Evolutionary conservation across 2,797 vertebrate species (phyloP).

Genomic region (Propithecus deckenii): DNA sequence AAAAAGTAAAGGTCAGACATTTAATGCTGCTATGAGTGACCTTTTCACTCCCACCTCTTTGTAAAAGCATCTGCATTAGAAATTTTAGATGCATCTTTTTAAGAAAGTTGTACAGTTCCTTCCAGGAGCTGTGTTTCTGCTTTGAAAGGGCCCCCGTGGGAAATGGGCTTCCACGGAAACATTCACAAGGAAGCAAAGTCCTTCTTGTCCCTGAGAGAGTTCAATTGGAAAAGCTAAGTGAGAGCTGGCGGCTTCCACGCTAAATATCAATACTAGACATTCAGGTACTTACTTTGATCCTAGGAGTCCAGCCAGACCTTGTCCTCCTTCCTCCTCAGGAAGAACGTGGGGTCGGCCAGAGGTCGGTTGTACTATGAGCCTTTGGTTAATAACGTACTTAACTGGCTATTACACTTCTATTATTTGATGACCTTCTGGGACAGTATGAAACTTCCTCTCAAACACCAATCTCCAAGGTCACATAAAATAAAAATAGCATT

Average conservation of each 20-base stretch:
- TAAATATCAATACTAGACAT: not conserved
- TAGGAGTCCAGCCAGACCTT: not conserved
- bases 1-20: conserved; percentile 64
- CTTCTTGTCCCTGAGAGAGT: not conserved
- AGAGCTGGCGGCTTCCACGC: not conserved
- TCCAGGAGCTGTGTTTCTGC: conserved; percentile 33
- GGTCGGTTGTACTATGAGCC: not conserved
- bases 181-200: not conserved
- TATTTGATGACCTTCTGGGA: not conserved
- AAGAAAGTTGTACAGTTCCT: conserved; percentile 35
- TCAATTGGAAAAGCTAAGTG: not conserved
- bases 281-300: not conserved
- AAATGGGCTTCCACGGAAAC: conserved; percentile 21
- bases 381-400: not conserved
- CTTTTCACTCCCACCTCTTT: conserved; percentile 75
- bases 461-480: conserved; percentile 22
- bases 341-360: not conserved
- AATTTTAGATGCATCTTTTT: conserved; percentile 70
- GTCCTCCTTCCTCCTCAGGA: not conserved
- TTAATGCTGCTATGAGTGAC: conserved; percentile 59
- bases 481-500: not conserved
- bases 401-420: not conserved
- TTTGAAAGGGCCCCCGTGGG: conserved; percentile 52
- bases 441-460: not conserved
- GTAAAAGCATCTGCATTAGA: conserved; percentile 61